Conservation (phyloP, 2,113 vertebrate species). For the Romanogobio albipinnatus region DNA sequence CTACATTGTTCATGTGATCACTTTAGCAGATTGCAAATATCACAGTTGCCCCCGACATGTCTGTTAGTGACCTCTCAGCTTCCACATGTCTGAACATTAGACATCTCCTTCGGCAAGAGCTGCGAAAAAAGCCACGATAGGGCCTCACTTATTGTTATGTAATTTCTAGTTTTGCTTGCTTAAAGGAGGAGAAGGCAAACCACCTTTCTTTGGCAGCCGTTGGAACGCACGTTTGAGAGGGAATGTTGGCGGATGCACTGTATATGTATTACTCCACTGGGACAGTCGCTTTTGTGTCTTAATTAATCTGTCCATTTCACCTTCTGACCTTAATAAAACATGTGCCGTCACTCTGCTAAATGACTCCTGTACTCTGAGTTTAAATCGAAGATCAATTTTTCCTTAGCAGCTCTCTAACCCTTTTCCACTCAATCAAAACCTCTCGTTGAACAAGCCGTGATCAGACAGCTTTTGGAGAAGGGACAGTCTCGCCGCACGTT, state of each 20-base stretch:
- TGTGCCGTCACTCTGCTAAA: constrained; percentile 6
- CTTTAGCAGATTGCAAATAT: constrained; percentile 57
- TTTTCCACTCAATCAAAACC: constrained; percentile 43
- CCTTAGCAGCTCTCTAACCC: constrained; percentile 24
- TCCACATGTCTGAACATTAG: constrained; percentile 50
- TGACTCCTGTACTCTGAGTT: constrained; percentile 30
- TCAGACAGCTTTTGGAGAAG: constrained; percentile 37
- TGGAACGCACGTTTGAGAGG: neutral
- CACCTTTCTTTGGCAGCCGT: neutral
- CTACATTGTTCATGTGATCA: constrained; percentile 56
- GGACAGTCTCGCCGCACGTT: constrained; percentile 49
- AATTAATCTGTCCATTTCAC: constrained; percentile 28
- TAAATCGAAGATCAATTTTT: constrained; percentile 43
- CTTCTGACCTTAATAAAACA: constrained; percentile 38
- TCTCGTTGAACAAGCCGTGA: constrained; percentile 32
- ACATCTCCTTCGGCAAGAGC: constrained; percentile 24
- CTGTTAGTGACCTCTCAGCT: constrained; percentile 57
- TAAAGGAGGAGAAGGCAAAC: constrained; percentile 25
- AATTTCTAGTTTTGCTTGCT: constrained; percentile 44
- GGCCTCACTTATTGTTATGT: constrained; percentile 35
- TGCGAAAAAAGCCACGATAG: constrained; percentile 39
- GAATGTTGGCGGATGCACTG: neutral
- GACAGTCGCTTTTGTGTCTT: constrained; percentile 19
- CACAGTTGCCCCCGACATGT: constrained; percentile 48
- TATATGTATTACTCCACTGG: constrained; percentile 33